Base-by-base conservation (phyloP, 2,113 vertebrate species). In the Xyliphius kryptos region DNA sequence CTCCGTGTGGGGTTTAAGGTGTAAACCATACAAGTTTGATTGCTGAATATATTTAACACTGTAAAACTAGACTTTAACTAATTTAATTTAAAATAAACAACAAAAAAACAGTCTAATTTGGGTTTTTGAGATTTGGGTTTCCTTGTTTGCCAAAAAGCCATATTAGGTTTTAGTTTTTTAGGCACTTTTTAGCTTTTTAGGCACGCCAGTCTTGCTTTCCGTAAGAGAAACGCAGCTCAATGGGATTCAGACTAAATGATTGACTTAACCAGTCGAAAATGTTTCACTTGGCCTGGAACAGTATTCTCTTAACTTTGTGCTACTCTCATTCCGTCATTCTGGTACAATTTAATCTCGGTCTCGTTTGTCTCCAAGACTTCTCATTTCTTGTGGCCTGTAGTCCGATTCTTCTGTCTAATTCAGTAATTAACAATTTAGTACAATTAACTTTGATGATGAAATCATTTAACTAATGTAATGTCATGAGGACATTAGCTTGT, bases 151-250 rank as follows among this genome's bases (percentile, higher is more conserved):
- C n/a, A n/a, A n/a, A n/a, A n/a, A n/a, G 19, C 13, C 38, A n/a
- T 43, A 43, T 57, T n/a, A 43, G 11, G 5, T 43, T 43, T 14
- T 49, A 12, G 8, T 36, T 22, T 15, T 7, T 16, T 11, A 2
- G 21, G 14, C 14, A 26, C 20, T 13, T 47, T 46, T 15, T 47
- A 14, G n/a, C n/a, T n/a, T n/a, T n/a, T n/a, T n/a, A n/a, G n/a
- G n/a, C n/a, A n/a, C 56, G 26, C 32, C 10, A 46, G 56, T 14
- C 56, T 59, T 26, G 56, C 47, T 22, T 47, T 59, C 16, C 22
- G 11, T 22, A 58, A 58, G 20, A 22, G 20, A 58, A 59, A 32
- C 16, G 21, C 56, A 32, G n/a, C 56, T 59, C 41, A 59, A 43
- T 59, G 21, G 20, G 43, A 47, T 48, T 60, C 43, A 1, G 43